Conservation (phyloP, 2,797 vertebrate species). For the Acipenser transmontanus region DNA sequence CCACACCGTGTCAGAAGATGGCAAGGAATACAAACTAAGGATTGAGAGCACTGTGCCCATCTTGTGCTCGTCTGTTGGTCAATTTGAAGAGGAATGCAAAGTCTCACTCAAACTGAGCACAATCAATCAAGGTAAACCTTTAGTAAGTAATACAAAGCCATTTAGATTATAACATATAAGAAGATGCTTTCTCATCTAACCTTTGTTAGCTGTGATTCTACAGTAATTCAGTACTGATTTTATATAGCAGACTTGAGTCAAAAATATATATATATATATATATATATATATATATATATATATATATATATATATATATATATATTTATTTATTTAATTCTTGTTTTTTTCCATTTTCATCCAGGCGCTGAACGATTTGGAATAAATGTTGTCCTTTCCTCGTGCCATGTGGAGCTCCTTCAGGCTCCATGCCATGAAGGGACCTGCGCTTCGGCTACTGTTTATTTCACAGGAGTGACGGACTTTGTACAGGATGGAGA, state of each 20-base stretch:
- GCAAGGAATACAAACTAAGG: conserved; percentile 58
- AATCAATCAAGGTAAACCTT: conserved; percentile 60
- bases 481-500: conserved; percentile 72
- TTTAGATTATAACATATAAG: background rate
- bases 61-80: conserved; percentile 54
- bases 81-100: conserved; percentile 54
- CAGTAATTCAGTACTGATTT: no score
- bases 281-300: background rate
- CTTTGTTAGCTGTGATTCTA: no score
- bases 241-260: background rate
- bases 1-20: conserved; percentile 67
- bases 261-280: no score
- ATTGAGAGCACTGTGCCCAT: conserved; percentile 77
- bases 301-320: background rate
- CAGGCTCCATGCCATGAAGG: conserved; percentile 51
- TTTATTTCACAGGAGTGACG: conserved; percentile 66
- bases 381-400: conserved; percentile 74
- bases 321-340: conserved; percentile 12
- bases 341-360: conserved; percentile 12
- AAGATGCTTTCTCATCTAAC: background rate
- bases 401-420: conserved; percentile 68
- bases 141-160: conserved; percentile 1
- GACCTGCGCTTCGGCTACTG: conserved; percentile 54
- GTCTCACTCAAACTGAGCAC: conserved; percentile 66
- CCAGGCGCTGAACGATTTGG: conserved; percentile 54